Conservation (phyloP, 1,140 invertebrate genomes). For the Metaphire vulgaris region DNA sequence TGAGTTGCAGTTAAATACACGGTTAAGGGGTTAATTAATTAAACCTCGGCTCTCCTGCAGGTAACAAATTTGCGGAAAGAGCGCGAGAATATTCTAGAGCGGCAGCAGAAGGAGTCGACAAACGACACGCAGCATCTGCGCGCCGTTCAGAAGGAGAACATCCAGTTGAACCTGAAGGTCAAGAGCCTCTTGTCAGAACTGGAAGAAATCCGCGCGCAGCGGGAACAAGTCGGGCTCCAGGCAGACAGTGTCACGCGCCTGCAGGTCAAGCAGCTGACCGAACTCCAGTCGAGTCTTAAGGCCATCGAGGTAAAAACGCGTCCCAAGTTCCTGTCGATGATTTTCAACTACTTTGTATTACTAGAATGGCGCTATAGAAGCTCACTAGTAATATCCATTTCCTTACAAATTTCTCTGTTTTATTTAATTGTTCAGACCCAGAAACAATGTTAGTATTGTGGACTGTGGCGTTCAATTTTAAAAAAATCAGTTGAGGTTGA, state of each 20-base stretch:
- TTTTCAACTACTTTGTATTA: slow-evolving; percentile 5
- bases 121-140: slow-evolving; percentile 44
- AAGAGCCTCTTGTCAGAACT: slow-evolving; percentile 42
- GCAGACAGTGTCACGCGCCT: slow-evolving; percentile 40
- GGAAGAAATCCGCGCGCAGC: slow-evolving; percentile 45
- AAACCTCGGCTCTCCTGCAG: too few species aligned
- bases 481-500: too few species aligned
- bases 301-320: slow-evolving; percentile 40
- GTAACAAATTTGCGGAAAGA: slow-evolving; percentile 49
- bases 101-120: slow-evolving; percentile 40
- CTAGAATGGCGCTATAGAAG: too few species aligned
- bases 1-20: too few species aligned
- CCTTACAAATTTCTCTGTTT: too few species aligned
- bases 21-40: too few species aligned
- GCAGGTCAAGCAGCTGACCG: slow-evolving; percentile 44
- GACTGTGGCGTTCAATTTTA: too few species aligned
- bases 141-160: slow-evolving; percentile 47
- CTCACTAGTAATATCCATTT: too few species aligned
- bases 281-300: slow-evolving; percentile 41
- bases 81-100: slow-evolving; percentile 40
- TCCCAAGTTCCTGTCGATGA: background rate
- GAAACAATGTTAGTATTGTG: too few species aligned
- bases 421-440: too few species aligned
- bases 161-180: slow-evolving; percentile 44
- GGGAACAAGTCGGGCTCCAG: slow-evolving; percentile 44